Conservation (phyloP, 2,113 vertebrate genomes). For the Cephalopholis sonnerati region DNA sequence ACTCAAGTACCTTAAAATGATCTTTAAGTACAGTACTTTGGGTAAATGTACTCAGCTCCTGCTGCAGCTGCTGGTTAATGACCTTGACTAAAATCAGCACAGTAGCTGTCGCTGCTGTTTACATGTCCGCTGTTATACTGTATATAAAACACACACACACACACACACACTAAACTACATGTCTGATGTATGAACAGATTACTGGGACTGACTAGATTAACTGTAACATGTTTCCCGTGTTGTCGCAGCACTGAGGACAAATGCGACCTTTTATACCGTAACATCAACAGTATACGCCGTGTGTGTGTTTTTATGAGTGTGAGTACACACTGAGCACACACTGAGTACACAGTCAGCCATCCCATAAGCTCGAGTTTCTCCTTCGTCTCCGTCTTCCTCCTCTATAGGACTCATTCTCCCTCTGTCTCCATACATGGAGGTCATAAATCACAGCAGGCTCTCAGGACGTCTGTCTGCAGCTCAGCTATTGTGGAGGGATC, state of each 20-base stretch:
- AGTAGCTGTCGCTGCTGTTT: no score
- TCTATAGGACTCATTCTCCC: neutral
- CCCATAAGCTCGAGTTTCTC: slow-evolving; percentile 26
- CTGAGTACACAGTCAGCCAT: neutral
- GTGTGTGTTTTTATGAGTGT: slow-evolving; percentile 6
- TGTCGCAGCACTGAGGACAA: no score
- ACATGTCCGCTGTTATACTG: no score
- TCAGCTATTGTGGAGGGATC: slow-evolving; percentile 28
- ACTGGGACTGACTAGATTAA: slow-evolving; percentile 33
- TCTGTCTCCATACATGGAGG: slow-evolving; percentile 6
- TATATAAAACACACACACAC: no score
- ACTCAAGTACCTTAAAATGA: no score
- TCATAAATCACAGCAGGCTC: slow-evolving; percentile 65
- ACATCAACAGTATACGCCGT: neutral
- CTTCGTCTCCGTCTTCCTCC: slow-evolving; percentile 27
- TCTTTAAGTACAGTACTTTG: no score
- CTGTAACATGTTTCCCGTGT: neutral
- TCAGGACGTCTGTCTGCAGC: slow-evolving; percentile 42
- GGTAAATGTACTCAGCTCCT: no score
- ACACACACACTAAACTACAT: no score
- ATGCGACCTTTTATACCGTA: no score
- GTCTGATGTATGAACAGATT: neutral
- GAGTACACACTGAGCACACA: neutral
- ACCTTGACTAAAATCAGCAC: no score
- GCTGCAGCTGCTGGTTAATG: no score